Base-by-base conservation (phyloP, 2,888 invertebrate genomes). In the Sarcophaga subvicina region DNA sequence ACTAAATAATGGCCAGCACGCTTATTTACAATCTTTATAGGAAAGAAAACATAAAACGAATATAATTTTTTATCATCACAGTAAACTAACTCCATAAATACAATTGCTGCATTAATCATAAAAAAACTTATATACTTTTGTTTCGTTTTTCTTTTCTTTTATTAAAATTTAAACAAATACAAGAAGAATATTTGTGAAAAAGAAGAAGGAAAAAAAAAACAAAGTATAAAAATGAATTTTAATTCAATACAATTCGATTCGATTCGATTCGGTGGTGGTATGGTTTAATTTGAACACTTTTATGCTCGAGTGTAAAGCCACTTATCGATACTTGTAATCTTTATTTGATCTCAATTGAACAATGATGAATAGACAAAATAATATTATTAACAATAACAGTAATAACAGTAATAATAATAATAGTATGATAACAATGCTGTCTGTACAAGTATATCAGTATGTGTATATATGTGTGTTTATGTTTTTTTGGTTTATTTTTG, bases 281-380 rank as follows among this genome's bases (percentile, higher is more conserved):
- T 81, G 87, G 66, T 79, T 84, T 81, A 84, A 87, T 87, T 87
- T 81, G 75, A 84, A 84, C 87, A 87, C 87, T 87, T 87, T 87
- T 87, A 78, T 87, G 87, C 83, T 87, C 78, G 83, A 87, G 87
- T 88, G 86, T 86, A 84, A 76, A 88, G 83, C 86, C 85, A 88
- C 86, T 88, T 88, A 88, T 88, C 88, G 79, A 88, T 88, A 86
- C 83, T 86, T 86, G 88, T 88, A 88, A 88, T 88, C 88, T 88
- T 84, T 84, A 86, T 83, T 81, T 80, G 86, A 84, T 88, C 88
- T 86, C 88, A 88, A 88, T 88, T 83, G 82, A 83, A 83, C 88
- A 81, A 88, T 88, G 88, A 88, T 88, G 88, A 88, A 88, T 88
- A 83, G 87, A 85, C 87, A 85, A 88, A 88, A 80, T 82, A 80